Evolutionary conservation across 2,888 invertebrate species (phyloP).

Genomic region (Drosophila melanosoma): DNA sequence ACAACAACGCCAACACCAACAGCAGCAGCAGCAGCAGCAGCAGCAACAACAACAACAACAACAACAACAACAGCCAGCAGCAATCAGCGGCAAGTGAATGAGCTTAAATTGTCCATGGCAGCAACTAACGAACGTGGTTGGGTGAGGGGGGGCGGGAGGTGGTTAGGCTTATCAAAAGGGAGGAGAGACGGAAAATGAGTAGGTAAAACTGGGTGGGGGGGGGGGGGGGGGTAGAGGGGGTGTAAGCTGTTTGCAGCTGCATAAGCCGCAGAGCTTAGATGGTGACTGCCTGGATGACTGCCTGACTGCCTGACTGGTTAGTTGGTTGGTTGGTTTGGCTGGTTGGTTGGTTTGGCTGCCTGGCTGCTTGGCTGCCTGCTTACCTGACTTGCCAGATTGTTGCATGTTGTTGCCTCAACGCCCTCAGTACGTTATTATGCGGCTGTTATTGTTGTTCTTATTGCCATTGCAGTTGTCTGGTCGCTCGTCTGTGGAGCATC

Average conservation of each 20-base stretch:
- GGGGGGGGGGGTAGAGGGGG: not conserved
- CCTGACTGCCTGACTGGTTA: constrained; percentile 13
- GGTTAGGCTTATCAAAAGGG: constrained; percentile 1
- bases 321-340: constrained; percentile 26
- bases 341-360: constrained; percentile 20
- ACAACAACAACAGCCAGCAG: constrained; percentile 64
- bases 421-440: constrained; percentile 78
- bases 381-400: constrained; percentile 43
- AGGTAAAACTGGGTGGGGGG: not conserved
- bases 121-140: not conserved
- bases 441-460: constrained; percentile 52
- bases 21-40: constrained; percentile 42
- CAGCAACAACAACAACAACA: constrained; percentile 28
- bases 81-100: constrained; percentile 78
- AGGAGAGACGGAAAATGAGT: not conserved
- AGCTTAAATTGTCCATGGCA: constrained; percentile 75
- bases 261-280: constrained; percentile 51
- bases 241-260: constrained; percentile 37
- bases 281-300: constrained; percentile 39
- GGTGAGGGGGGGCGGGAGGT: not conserved
- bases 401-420: constrained; percentile 74
- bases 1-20: constrained; percentile 23
- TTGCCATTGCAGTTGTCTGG: constrained; percentile 49
- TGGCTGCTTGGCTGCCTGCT: constrained; percentile 14
- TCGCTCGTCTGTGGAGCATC: constrained; percentile 82